Conservation (phyloP, 2,797 vertebrate genomes). For the Acanthurus leucopareius region DNA sequence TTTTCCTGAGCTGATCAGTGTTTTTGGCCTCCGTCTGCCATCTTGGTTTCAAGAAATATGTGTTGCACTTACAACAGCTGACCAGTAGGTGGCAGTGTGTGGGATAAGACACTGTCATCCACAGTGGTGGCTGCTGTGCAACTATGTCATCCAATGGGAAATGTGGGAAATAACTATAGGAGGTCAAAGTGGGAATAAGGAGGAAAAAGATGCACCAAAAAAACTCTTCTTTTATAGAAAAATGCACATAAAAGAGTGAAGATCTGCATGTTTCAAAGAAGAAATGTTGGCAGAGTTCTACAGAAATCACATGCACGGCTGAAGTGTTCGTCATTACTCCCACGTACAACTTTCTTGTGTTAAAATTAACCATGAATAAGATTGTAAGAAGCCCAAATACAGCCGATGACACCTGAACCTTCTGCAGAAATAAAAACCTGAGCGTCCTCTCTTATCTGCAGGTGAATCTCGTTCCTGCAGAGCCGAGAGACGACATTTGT, state of each 20-base stretch:
- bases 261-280: not conserved
- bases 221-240: not conserved
- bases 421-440: not conserved
- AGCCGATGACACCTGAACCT: not conserved
- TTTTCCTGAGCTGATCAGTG: no score
- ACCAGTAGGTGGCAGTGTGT: no score
- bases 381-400: not conserved
- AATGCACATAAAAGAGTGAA: no score
- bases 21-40: no score
- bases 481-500: not conserved
- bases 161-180: not conserved
- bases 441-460: slow-evolving; percentile 24
- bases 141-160: no score
- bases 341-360: not conserved
- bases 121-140: no score
- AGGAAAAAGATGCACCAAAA: not conserved
- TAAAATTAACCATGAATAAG: not conserved
- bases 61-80: no score
- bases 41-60: no score
- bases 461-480: slow-evolving; percentile 14
- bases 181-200: not conserved
- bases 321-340: no score
- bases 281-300: no score
- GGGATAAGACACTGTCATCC: no score
- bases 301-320: no score